These are phyloP conservation scores for Lytechinus variegatus DNA, from an alignment of 35 echinoderm and acorn worm genomes.

Conservation along the genomic window DNA sequence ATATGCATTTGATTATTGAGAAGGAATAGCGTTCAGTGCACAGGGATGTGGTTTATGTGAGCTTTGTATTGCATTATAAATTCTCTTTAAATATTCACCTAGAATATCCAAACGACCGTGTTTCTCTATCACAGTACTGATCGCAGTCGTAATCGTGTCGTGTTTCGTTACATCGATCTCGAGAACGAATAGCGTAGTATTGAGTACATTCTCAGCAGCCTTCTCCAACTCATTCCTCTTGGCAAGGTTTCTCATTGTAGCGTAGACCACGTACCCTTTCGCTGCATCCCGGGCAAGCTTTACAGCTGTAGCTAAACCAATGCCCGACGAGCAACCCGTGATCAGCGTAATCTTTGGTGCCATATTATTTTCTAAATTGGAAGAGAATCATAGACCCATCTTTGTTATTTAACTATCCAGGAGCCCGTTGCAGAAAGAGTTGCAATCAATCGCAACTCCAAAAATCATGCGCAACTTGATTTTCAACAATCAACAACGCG, in stretches of 20 bases:
- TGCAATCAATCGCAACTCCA: no score
- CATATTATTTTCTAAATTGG: background rate
- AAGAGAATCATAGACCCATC: no score
- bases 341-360: background rate
- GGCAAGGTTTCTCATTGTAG: slow-evolving; percentile 54
- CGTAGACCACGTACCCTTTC: slow-evolving; percentile 35
- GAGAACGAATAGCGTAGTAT: slow-evolving; percentile 50
- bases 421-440: no score
- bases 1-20: no score
- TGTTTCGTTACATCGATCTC: slow-evolving; percentile 57
- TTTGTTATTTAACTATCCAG: no score
- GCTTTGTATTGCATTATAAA: no score
- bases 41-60: no score
- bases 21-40: no score
- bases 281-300: background rate
- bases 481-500: no score
- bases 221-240: slow-evolving; percentile 38
- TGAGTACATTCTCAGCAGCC: slow-evolving; percentile 35
- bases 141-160: slow-evolving; percentile 41
- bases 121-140: slow-evolving; percentile 36
- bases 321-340: slow-evolving; percentile 13
- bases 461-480: no score
- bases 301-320: slow-evolving; percentile 8
- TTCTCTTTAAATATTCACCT: background rate
- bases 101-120: slow-evolving; percentile 53